These are phyloP conservation scores for Geotrupes spiniger DNA, from an alignment of 2,888 invertebrate genomes.

Conservation along the genomic window DNA sequence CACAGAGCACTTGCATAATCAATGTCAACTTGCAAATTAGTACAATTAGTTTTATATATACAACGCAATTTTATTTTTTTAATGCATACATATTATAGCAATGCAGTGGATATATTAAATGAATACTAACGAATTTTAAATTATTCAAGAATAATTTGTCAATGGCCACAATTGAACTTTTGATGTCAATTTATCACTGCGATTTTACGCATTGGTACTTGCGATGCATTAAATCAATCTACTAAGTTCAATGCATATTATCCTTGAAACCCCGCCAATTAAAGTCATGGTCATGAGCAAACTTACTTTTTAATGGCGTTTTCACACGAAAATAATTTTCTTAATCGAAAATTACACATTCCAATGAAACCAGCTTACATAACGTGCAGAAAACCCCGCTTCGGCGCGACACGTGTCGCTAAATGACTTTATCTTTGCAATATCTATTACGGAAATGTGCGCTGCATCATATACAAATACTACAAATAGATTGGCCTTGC, in stretches of 20 bases:
- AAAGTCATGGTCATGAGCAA: constrained; percentile 4
- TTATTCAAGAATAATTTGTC: no score
- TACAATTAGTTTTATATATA: no score
- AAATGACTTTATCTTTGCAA: not conserved
- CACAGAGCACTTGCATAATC: no score
- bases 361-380: no score
- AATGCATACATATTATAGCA: no score
- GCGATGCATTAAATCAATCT: constrained; percentile 1
- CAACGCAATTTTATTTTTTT: no score
- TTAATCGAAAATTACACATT: not conserved
- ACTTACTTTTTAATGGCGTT: not conserved
- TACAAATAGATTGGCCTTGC: constrained; percentile 23
- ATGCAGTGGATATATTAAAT: no score
- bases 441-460: constrained; percentile 10
- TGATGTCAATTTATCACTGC: not conserved
- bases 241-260: not conserved
- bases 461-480: constrained; percentile 17
- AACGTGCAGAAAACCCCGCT: no score
- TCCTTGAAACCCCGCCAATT: constrained; percentile 4
- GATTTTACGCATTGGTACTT: not conserved
- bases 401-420: not conserved
- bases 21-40: no score
- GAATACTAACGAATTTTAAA: no score
- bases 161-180: constrained; percentile 1
- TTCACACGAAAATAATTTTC: not conserved